phyloP scores from a whole-genome alignment of 2,888 invertebrate species.

The Andrena camellia region DNA sequence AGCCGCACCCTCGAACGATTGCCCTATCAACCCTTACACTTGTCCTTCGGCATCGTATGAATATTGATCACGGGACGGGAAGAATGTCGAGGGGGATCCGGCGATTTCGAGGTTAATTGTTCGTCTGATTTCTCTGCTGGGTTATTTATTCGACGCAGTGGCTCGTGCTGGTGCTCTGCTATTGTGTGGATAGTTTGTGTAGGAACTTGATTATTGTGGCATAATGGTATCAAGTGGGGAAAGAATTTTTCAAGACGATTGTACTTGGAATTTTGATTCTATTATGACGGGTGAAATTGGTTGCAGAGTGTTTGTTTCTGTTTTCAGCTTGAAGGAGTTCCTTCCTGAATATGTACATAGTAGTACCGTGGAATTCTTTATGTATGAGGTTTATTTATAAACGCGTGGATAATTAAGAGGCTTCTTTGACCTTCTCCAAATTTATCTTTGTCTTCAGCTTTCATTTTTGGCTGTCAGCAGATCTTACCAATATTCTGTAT shows the following conservation, averaged over 20 bases:
- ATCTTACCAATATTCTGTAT: too few species aligned
- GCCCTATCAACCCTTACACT: background rate
- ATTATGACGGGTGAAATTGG: background rate
- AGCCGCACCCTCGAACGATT: background rate
- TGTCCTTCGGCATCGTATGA: constrained; percentile 1
- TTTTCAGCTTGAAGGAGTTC: background rate
- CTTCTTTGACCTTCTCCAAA: too few species aligned
- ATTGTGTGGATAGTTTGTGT: background rate
- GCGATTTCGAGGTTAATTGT: constrained; percentile 42
- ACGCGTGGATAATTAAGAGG: too few species aligned
- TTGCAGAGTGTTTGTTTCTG: background rate
- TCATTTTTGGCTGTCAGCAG: too few species aligned
- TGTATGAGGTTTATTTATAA: too few species aligned
- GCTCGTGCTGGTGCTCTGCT: background rate
- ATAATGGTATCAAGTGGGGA: background rate
- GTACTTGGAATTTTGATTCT: constrained; percentile 29
- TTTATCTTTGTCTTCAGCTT: too few species aligned
- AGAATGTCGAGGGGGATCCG: background rate
- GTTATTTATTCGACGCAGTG: background rate
- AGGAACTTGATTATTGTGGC: background rate
- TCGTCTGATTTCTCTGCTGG: background rate
- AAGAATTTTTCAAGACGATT: background rate
- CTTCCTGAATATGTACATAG: background rate
- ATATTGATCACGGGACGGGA: background rate
- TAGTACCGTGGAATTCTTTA: too few species aligned